phyloP scores from a whole-genome alignment of 2,888 invertebrate species.

The Thumatha senex region DNA sequence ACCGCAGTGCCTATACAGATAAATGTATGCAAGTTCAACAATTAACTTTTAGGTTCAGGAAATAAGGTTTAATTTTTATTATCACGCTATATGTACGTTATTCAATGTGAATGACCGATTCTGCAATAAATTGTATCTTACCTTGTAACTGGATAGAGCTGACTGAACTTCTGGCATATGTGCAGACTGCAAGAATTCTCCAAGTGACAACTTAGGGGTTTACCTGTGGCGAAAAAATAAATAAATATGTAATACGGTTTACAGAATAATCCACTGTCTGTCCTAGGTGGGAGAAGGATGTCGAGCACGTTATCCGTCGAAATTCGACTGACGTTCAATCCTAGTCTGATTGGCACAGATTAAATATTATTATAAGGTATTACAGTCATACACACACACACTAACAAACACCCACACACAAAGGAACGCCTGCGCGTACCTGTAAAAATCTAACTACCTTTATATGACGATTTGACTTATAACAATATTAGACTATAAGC shows the following conservation, averaged over 20 bases:
- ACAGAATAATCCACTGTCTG: no score
- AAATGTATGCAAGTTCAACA: background rate
- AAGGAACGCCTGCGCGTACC: no score
- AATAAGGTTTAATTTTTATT: background rate
- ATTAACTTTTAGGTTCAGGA: background rate
- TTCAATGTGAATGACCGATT: background rate
- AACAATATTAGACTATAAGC: no score
- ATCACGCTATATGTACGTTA: background rate
- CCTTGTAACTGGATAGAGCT: slow-evolving; percentile 90
- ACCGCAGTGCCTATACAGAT: background rate
- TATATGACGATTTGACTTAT: no score
- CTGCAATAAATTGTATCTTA: slow-evolving; percentile 39
- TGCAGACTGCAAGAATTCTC: slow-evolving; percentile 92
- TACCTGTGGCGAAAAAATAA: slow-evolving; percentile 72
- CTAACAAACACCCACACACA: no score
- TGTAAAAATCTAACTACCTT: no score
- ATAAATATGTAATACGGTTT: background rate
- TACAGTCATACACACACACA: no score
- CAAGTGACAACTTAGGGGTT: slow-evolving; percentile 85
- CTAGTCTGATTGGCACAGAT: no score
- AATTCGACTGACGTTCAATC: no score
- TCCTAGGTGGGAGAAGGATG: background rate
- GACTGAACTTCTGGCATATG: slow-evolving; percentile 93
- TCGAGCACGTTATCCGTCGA: no score
- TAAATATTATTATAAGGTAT: no score